Conservation (phyloP, 2,113 vertebrate genomes). For the Sorex fumeus region DNA sequence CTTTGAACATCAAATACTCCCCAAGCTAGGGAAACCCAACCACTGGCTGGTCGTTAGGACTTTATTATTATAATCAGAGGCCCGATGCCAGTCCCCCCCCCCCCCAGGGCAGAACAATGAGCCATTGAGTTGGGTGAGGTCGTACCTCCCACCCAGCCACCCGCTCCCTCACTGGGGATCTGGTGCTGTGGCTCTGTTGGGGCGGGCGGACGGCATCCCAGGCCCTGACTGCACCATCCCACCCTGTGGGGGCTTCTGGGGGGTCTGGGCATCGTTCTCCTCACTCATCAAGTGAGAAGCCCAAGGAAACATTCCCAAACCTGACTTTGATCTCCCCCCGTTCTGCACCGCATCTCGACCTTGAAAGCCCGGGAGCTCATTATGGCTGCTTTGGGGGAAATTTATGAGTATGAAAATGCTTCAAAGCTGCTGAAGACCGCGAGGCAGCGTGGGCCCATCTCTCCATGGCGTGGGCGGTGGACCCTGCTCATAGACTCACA, state of each 20-base stretch:
- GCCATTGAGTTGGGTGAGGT: slow-evolving; percentile 48
- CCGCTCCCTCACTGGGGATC: not conserved
- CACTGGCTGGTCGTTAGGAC: slow-evolving; percentile 35
- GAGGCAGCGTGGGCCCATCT: not conserved
- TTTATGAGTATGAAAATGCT: not conserved
- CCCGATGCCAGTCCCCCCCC: slow-evolving; percentile 49
- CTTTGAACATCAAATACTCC: slow-evolving; percentile 79
- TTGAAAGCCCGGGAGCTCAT: slow-evolving; percentile 15
- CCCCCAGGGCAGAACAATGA: slow-evolving; percentile 63
- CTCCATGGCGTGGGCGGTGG: not conserved
- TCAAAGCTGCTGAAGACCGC: slow-evolving; percentile 16
- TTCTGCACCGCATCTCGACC: not conserved
- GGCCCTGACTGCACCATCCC: not conserved
- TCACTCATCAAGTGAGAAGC: not conserved
- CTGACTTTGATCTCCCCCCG: not conserved
- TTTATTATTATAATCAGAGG: slow-evolving; percentile 72
- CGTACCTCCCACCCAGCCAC: not conserved
- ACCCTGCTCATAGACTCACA: not conserved
- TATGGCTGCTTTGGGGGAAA: slow-evolving; percentile 28
- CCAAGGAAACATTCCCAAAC: not conserved
- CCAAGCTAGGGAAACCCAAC: slow-evolving; percentile 73
- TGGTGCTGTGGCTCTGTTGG: not conserved
- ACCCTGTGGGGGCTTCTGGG: not conserved
- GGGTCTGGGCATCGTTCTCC: not conserved
- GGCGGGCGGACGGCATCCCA: not conserved